These are phyloP conservation scores for Steinernema khuongi DNA, from an alignment of 1,140 invertebrate genomes.

Conservation along the genomic window DNA sequence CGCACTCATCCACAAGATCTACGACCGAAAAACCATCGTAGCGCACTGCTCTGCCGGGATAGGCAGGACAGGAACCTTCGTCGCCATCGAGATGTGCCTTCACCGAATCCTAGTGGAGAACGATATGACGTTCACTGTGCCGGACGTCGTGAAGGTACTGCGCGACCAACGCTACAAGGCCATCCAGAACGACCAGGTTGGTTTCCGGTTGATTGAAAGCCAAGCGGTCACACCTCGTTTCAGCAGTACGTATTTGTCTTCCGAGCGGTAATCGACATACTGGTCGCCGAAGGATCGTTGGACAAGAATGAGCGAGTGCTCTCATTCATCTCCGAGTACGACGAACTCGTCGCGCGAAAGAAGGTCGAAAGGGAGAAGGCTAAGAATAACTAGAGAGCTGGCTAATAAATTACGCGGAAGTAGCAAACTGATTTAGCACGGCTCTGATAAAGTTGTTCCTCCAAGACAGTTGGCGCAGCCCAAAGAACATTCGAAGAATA, in stretches of 20 bases:
- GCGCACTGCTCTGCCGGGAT: constrained; percentile 39
- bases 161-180: constrained; percentile 36
- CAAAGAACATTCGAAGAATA: no score
- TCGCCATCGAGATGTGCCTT: constrained; percentile 36
- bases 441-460: no score
- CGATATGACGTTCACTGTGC: constrained; percentile 29
- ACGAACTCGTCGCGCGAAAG: not conserved
- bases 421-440: no score
- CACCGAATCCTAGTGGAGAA: constrained; percentile 34
- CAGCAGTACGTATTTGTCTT: not conserved
- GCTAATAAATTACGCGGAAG: no score
- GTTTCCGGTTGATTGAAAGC: not conserved
- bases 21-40: constrained; percentile 40
- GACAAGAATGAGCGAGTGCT: not conserved
- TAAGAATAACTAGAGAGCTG: not conserved
- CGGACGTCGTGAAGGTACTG: constrained; percentile 31
- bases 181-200: constrained; percentile 36
- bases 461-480: no score
- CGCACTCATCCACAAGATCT: constrained; percentile 29
- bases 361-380: not conserved
- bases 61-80: constrained; percentile 44
- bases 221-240: not conserved
- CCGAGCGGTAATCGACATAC: not conserved
- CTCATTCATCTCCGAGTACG: not conserved
- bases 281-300: not conserved